Evolutionary conservation across 37 sponge, comb jelly and placozoan genomes (phyloP).

Genomic region (Agelas oroides): DNA sequence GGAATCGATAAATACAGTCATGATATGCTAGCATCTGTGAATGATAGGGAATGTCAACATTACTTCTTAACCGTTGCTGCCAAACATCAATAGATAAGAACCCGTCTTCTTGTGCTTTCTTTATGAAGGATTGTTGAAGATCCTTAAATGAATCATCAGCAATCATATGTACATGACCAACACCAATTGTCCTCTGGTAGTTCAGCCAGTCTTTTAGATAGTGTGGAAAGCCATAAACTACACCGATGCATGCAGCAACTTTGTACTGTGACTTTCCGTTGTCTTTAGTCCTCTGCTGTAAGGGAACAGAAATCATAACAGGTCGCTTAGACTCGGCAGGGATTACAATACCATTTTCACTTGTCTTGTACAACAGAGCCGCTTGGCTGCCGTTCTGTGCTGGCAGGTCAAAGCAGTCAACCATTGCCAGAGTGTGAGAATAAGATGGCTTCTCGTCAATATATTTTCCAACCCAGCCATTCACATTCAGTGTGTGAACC

Average conservation of each 20-base stretch:
- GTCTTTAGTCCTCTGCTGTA: too few species aligned
- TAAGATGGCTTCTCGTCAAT: not conserved
- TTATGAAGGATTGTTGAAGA: not conserved
- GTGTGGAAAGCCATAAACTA: conserved; percentile 7
- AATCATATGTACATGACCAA: conserved; percentile 7
- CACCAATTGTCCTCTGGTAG: conserved; percentile 13
- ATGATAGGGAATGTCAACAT: conserved; percentile 2
- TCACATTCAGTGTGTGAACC: not conserved
- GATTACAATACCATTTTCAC: not conserved
- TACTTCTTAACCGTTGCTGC: not conserved
- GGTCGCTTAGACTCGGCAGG: conserved; percentile 11
- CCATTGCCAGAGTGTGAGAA: conserved; percentile 4
- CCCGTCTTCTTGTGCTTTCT: not conserved
- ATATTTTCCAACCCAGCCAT: not conserved
- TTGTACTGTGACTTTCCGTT: not conserved
- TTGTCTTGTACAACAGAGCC: not conserved
- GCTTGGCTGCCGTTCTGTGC: conserved; percentile 1
- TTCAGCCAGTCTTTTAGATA: conserved; percentile 2
- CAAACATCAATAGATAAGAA: conserved; percentile 8
- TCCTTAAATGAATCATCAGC: not conserved
- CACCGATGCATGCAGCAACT: conserved; percentile 5
- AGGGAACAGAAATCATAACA: not conserved
- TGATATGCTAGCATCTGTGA: conserved; percentile 27
- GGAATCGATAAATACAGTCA: conserved; percentile 20
- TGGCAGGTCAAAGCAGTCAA: conserved; percentile 27